These are phyloP conservation scores for Xanthia togata DNA, from an alignment of 2,888 invertebrate species.

Conservation along the genomic window DNA sequence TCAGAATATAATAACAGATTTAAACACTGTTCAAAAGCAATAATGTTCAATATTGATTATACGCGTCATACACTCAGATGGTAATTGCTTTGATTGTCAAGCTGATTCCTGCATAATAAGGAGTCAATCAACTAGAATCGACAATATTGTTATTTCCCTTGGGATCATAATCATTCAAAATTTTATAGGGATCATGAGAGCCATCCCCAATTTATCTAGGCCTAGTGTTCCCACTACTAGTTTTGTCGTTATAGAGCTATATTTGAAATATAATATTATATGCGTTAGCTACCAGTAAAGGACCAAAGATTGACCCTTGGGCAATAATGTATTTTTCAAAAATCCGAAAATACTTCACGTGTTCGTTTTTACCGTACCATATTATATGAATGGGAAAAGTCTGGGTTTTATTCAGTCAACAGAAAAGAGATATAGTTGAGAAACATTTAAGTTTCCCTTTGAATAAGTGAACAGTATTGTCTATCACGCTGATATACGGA, in stretches of 20 bases:
- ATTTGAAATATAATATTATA: too few species aligned
- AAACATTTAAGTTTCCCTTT: too few species aligned
- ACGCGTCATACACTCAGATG: constrained; percentile 18
- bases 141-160: constrained; percentile 22
- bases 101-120: constrained; percentile 22
- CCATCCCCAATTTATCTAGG: not conserved
- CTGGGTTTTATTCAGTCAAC: not conserved
- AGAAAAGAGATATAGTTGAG: not conserved
- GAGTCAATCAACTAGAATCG: constrained; percentile 27
- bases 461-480: not conserved
- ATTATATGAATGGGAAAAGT: constrained; percentile 8
- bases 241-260: not conserved
- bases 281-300: not conserved
- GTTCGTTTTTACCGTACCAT: not conserved
- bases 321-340: not conserved
- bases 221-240: not conserved
- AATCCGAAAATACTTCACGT: not conserved
- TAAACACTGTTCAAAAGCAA: constrained; percentile 10
- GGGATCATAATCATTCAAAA: not conserved
- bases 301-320: not conserved
- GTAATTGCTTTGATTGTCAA: constrained; percentile 34
- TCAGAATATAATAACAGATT: constrained; percentile 12
- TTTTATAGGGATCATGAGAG: not conserved
- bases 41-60: constrained; percentile 24
- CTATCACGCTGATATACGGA: not conserved